These are phyloP conservation scores for Cylas formicarius DNA, from an alignment of 1,140 invertebrate species.

Conservation along the genomic window DNA sequence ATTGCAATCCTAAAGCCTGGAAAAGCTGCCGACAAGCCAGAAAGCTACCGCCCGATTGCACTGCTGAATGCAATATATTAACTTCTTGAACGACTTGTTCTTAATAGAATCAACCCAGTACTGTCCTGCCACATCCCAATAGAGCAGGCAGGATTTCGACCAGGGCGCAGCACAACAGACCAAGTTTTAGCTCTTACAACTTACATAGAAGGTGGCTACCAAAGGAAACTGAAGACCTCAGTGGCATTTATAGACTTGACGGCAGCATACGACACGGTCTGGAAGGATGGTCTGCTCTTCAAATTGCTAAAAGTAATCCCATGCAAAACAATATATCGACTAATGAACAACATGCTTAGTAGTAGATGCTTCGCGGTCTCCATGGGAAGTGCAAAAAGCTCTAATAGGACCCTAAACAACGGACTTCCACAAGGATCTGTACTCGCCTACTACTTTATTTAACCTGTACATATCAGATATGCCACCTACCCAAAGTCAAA, in stretches of 20 bases:
- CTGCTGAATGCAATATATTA: conserved; percentile 10
- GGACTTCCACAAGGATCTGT: too few relatives aligned
- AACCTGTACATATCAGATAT: too few relatives aligned
- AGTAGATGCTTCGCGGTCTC: too few relatives aligned
- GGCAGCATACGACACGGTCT: conserved; percentile 20
- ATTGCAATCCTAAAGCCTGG: too few relatives aligned
- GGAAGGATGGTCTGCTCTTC: conserved; percentile 16
- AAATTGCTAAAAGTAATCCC: conserved; percentile 15
- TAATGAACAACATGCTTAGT: too few relatives aligned
- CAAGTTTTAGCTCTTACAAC: conserved; percentile 8
- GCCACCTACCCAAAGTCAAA: too few relatives aligned
- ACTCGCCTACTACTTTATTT: too few relatives aligned
- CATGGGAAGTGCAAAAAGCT: too few relatives aligned
- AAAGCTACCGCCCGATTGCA: conserved; percentile 10
- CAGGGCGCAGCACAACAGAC: conserved; percentile 9
- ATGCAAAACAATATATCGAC: conserved; percentile 10
- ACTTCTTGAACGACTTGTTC: conserved; percentile 7
- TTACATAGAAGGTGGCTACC: conserved; percentile 9
- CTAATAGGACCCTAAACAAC: too few relatives aligned
- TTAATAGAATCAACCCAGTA: conserved; percentile 3
- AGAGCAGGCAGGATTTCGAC: conserved; percentile 15
- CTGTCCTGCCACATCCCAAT: conserved; percentile 4
- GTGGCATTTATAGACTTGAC: too few relatives aligned
- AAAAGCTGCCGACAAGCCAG: background rate
- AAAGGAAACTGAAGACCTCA: conserved; percentile 6